Percentiles rank a stretch among this genome's conserved stretches.
Conservation (phyloP, 2,888 invertebrate genomes). For the Netelia fuscicornis region DNA sequence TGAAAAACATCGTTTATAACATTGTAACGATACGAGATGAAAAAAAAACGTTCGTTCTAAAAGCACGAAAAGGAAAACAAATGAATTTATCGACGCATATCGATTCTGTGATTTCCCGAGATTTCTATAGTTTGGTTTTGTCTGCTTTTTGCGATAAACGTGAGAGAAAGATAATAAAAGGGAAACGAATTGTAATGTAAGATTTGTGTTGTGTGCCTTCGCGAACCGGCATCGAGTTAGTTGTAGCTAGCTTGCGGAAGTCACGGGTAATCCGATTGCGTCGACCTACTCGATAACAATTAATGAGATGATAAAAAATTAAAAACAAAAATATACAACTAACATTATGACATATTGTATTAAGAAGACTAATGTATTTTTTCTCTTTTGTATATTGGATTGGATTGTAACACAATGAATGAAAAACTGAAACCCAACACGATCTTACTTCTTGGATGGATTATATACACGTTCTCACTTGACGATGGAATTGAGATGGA, state of each 20-base stretch:
- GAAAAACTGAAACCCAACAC: constrained; percentile 85
- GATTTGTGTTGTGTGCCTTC: constrained; percentile 15
- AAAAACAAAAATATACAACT: constrained; percentile 53
- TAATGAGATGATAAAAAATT: constrained; percentile 36
- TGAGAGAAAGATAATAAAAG: background rate
- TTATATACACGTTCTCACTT: constrained; percentile 82
- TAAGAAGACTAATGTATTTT: constrained; percentile 84
- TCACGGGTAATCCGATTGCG: constrained; percentile 76
- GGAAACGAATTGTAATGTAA: background rate
- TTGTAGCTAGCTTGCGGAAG: constrained; percentile 43
- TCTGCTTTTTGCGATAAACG: constrained; percentile 3
- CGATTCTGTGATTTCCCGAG: constrained; percentile 73
- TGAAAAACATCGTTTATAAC: constrained; percentile 20
- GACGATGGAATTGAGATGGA: constrained; percentile 77
- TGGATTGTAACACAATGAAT: constrained; percentile 85
- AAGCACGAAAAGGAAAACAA: constrained; percentile 71
- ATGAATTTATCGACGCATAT: constrained; percentile 73
- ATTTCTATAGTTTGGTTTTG: constrained; percentile 16
- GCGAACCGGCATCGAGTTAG: background rate
- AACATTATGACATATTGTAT: constrained; percentile 68
- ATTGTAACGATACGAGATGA: constrained; percentile 34
- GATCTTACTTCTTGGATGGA: constrained; percentile 85
- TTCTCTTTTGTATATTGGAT: constrained; percentile 85
- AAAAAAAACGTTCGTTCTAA: constrained; percentile 34
- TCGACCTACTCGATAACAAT: constrained; percentile 70